phyloP scores from a whole-genome alignment of 2,888 invertebrate species.

The Siphlonurus alternatus region DNA sequence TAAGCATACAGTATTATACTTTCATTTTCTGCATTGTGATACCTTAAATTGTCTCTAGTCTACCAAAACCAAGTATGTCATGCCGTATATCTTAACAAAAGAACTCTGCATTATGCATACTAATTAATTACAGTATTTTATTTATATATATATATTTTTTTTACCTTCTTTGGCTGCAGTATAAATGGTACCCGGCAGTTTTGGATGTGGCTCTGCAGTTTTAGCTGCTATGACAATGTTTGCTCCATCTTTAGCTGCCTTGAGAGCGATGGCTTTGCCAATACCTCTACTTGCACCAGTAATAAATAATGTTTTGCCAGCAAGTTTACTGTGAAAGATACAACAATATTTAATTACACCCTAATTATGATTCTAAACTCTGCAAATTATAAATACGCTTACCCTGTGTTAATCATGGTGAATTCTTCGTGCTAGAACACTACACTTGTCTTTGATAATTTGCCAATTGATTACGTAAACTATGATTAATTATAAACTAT shows the following conservation, averaged over 20 bases:
- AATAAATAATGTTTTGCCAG: conserved; percentile 83
- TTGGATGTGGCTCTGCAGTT: conserved; percentile 78
- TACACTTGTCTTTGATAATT: neutral
- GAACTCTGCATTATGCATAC: no score
- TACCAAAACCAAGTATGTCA: no score
- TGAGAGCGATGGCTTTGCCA: conserved; percentile 86
- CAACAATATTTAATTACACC: neutral
- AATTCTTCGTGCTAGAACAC: neutral
- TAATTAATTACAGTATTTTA: neutral
- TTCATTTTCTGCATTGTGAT: no score
- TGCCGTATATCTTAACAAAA: no score
- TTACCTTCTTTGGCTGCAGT: conserved; percentile 77
- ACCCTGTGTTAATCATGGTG: conserved; percentile 15
- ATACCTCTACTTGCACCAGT: conserved; percentile 95
- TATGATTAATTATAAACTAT: neutral
- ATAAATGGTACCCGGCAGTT: conserved; percentile 82
- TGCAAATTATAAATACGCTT: conserved; percentile 2
- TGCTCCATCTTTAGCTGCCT: conserved; percentile 82
- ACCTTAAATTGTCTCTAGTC: no score
- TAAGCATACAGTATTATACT: no score
- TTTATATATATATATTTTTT: conserved; percentile 13
- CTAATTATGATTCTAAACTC: no score
- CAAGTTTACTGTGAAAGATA: conserved; percentile 39
- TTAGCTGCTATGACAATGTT: conserved; percentile 85
- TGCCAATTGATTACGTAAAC: neutral